Evolutionary conservation across 2,888 invertebrate species (phyloP).

Genomic region (Conchocele bisecta): DNA sequence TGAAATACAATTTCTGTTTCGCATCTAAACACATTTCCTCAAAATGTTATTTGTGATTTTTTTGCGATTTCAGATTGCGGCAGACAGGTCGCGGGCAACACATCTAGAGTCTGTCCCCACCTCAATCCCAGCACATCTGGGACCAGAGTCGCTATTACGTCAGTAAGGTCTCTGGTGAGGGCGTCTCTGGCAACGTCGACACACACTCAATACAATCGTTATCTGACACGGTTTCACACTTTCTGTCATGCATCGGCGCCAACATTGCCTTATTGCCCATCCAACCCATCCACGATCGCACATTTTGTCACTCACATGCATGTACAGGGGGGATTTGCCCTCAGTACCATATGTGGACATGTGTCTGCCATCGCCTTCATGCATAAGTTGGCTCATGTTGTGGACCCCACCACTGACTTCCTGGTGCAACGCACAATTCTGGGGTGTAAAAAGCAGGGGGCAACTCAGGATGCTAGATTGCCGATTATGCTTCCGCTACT

Average conservation of each 20-base stretch:
- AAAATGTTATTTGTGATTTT: constrained; percentile 10
- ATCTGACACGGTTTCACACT: neutral
- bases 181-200: neutral
- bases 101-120: neutral
- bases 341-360: neutral
- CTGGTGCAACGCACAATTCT: neutral
- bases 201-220: neutral
- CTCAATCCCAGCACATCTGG: neutral
- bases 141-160: neutral
- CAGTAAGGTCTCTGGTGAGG: neutral
- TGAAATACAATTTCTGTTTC: constrained; percentile 16
- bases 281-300: neutral
- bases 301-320: neutral
- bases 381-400: neutral
- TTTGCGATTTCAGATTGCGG: constrained; percentile 39
- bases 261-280: neutral
- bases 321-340: neutral
- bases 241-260: neutral
- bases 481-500: neutral
- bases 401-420: neutral
- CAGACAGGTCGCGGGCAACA: constrained; percentile 9
- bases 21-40: constrained; percentile 20
- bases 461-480: neutral
- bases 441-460: neutral
- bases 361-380: neutral